A percentile compares a stretch with the other conserved stretches of the same genome.
Evolutionary conservation across 2,888 invertebrate genomes (phyloP).

Genomic region (Xanthia icteritia): DNA sequence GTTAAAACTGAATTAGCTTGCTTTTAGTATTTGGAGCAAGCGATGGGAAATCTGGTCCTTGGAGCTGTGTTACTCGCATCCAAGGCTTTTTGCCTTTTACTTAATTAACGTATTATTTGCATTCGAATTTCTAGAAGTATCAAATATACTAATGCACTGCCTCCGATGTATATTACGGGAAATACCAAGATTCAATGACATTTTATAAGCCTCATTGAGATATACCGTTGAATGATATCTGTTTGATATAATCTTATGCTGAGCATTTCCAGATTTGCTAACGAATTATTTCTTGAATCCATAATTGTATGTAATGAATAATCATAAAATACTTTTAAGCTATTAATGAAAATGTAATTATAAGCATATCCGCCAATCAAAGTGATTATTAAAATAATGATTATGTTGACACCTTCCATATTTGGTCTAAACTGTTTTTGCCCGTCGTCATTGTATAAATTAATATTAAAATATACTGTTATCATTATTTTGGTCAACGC

Average conservation of each 20-base stretch:
- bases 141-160: constrained; percentile 3
- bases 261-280: constrained; percentile 27
- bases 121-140: constrained; percentile 6
- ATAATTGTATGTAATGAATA: constrained; percentile 25
- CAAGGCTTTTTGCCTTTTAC: constrained; percentile 7
- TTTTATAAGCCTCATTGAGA: constrained; percentile 20
- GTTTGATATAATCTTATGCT: constrained; percentile 18
- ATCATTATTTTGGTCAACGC: constrained; percentile 5
- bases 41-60: constrained; percentile 27
- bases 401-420: constrained; percentile 53
- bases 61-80: neutral
- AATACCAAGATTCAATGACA: constrained; percentile 42
- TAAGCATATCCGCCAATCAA: constrained; percentile 44
- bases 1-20: constrained; percentile 53
- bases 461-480: constrained; percentile 24
- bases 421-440: constrained; percentile 52
- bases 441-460: constrained; percentile 35
- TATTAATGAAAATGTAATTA: constrained; percentile 38
- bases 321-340: constrained; percentile 27
- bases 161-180: constrained; percentile 7
- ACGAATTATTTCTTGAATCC: constrained; percentile 33
- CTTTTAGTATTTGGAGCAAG: constrained; percentile 37
- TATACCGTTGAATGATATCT: constrained; percentile 30
- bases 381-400: constrained; percentile 39
- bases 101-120: constrained; percentile 3